Base-by-base conservation (phyloP, 2,797 vertebrate species). In the Halcyon chelicuti region DNA sequence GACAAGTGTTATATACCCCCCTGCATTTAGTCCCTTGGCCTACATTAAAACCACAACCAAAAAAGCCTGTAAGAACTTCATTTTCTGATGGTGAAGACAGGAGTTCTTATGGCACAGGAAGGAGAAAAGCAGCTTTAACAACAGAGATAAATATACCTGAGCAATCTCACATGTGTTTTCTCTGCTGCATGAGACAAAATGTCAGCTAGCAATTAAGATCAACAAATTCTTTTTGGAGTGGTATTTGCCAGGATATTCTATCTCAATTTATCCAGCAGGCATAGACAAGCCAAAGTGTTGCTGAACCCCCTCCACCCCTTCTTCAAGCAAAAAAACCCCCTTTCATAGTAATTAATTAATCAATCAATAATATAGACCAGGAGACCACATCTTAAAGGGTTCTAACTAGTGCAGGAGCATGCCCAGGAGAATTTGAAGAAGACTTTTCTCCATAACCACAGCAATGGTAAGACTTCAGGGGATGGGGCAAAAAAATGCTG, bases 311-410 rank as follows among this genome's bases (percentile, higher is more conserved):
- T 60, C 62, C 73, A 46, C 29, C 20, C 39, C 9, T 84, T 91
- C 55, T 85, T 79, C 62, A 86, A 66, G 61, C 15, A 84, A 90
- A 92, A 92, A 87, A 78, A 52, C 1, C 10, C 13, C 10, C 60
- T 73, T 76, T 94, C 49, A 67, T 31, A 78, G 18, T 84, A 88
- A 94, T 96, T 88, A 90, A 62, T 88, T 33, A 75, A 74, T 40
- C 12, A 78, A 88, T 86, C 55, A 49, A 57, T 86, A 81, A 73
- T 63, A 52, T 9, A 66, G 62, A 44, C 66, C n/a, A 52, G 70
- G 74, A 70, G 21, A 70, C 16, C 73, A 63, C 31, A 47, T 84
- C 88, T 83, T 79, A 79, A 73, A 76, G 63, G 26, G n/a, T 14
- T 91, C 4, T 58, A 84, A 39, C 25, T 78, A 78, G 19, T 54